Evolutionary conservation across 2,113 vertebrate genomes (phyloP).

Genomic region (Craseonycteris thonglongyai): DNA sequence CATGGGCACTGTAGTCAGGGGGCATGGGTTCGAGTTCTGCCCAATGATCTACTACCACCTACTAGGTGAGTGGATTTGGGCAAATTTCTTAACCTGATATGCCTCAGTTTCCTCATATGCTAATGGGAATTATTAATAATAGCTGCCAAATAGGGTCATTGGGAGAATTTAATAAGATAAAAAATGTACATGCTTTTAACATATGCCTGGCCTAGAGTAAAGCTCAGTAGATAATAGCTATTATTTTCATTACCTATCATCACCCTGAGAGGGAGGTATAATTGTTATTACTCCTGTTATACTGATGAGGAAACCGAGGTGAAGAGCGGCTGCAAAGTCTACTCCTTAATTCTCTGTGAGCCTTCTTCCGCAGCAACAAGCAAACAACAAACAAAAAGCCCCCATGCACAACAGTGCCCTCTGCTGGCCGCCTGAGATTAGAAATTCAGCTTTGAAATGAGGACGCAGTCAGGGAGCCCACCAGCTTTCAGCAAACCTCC

Average conservation of each 20-base stretch:
- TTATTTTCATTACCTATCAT: neutral
- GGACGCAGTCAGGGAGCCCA: neutral
- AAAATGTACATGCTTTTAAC: neutral
- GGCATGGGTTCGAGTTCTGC: neutral
- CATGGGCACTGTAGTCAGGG: too few species aligned
- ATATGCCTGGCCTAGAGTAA: neutral
- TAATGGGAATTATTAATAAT: neutral
- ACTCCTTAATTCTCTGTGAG: neutral
- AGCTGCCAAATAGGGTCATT: neutral
- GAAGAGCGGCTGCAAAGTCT: neutral
- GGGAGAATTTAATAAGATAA: neutral
- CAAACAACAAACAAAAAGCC: neutral
- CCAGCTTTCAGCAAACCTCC: neutral
- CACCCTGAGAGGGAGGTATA: too few species aligned
- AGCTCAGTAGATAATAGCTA: neutral
- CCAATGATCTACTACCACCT: neutral
- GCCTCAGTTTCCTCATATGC: neutral
- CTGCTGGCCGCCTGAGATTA: neutral
- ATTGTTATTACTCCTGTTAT: neutral
- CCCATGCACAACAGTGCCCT: neutral
- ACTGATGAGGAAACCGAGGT: neutral
- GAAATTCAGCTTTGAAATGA: neutral
- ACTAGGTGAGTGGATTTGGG: neutral
- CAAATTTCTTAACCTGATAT: neutral
- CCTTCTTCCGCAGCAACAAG: neutral